Percentiles rank a stretch among this genome's conserved stretches.
Evolutionary conservation across 2,113 vertebrate species (phyloP).

Genomic region (Erythrolamprus reginae): DNA sequence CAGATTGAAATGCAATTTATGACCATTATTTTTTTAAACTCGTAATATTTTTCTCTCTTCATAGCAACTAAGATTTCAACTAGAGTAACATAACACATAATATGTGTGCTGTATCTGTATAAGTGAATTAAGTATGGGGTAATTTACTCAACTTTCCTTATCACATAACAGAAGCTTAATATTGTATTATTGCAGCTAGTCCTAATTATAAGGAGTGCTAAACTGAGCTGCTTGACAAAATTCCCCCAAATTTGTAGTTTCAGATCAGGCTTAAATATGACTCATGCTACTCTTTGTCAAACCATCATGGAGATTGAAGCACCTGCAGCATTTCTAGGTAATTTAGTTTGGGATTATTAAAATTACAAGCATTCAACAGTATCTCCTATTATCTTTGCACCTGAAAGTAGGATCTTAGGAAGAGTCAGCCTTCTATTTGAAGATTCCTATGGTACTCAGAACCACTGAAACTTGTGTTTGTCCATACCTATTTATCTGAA

Average conservation of each 20-base stretch:
- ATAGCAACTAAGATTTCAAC: constrained; percentile 1
- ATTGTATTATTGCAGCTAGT: not conserved
- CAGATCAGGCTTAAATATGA: not conserved
- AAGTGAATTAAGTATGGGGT: not conserved
- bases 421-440: not conserved
- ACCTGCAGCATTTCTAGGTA: not conserved
- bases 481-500: not conserved
- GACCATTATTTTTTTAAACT: not conserved
- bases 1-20: not conserved
- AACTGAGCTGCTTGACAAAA: not conserved
- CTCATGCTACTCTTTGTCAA: not conserved
- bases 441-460: not conserved
- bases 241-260: not conserved
- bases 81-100: not conserved
- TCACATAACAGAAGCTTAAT: not conserved
- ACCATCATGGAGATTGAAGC: not conserved
- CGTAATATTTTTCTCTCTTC: not conserved
- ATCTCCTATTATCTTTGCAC: not conserved
- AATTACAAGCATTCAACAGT: not conserved
- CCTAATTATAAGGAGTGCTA: not conserved
- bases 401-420: not conserved
- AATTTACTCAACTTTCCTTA: not conserved
- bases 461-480: not conserved
- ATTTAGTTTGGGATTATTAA: not conserved
- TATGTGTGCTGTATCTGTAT: not conserved